Percentiles rank a stretch among this genome's conserved stretches.
These are phyloP conservation scores for Tachypleus tridentatus DNA, from an alignment of 1,140 invertebrate species.

Conservation along the genomic window DNA sequence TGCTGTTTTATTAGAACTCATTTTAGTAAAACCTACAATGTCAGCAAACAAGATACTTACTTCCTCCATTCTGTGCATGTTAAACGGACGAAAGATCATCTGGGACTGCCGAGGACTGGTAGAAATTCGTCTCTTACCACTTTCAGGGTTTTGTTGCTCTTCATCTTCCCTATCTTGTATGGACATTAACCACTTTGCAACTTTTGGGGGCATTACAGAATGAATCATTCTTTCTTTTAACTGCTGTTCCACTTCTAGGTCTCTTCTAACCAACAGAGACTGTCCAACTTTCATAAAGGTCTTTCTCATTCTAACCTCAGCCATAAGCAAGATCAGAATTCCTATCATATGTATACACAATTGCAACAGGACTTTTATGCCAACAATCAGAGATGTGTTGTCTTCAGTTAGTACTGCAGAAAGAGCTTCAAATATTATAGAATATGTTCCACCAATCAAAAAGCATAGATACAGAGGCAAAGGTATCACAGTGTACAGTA, in stretches of 20 bases:
- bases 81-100: constrained; percentile 74
- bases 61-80: constrained; percentile 79
- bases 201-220: constrained; percentile 87
- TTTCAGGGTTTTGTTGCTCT: constrained; percentile 32
- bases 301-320: constrained; percentile 71
- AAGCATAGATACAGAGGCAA: constrained; percentile 75
- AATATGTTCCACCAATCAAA: constrained; percentile 61
- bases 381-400: constrained; percentile 13
- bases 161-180: constrained; percentile 43
- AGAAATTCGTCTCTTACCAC: constrained; percentile 6
- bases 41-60: constrained; percentile 91
- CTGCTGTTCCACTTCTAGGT: constrained; percentile 84
- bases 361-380: constrained; percentile 59
- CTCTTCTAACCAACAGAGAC: constrained; percentile 67
- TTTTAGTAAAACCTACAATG: constrained; percentile 93
- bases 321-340: constrained; percentile 85
- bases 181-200: constrained; percentile 68
- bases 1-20: constrained; percentile 82
- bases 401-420: constrained; percentile 19
- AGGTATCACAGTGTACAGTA: constrained; percentile 87
- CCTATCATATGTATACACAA: constrained; percentile 83
- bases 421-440: constrained; percentile 60
- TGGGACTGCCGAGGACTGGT: constrained; percentile 27
- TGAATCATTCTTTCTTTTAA: constrained; percentile 96
- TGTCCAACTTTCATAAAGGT: constrained; percentile 96